Evolutionary conservation across 1,140 invertebrate species (phyloP), one percentile per base, ranked within the genome.

Genomic region (Dreissena rostriformis): DNA sequence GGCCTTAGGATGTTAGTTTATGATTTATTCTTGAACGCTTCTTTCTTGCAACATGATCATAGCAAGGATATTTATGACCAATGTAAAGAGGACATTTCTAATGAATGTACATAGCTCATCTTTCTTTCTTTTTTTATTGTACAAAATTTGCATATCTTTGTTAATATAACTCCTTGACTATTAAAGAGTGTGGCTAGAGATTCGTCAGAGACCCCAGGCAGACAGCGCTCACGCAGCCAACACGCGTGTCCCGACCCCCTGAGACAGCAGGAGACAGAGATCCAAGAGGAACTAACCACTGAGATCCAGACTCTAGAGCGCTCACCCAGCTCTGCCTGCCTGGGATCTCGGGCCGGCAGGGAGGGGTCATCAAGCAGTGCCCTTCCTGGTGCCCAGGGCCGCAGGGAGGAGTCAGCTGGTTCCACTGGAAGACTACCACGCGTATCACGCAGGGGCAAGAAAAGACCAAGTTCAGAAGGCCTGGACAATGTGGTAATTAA

Each of bases 401-500:
- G 8, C 4, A 39, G 2, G 39, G 57, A 61, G 57, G 57, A 11
- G 2, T 61, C 57, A n/a, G 57, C 57, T n/a, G 57, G 22, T 19
- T 22, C 19, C 15, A 22, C 67, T 22, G 26, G 24, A 15, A 66
- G 61, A 67, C 28, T 15, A 53, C 28, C n/a, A n/a, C 10, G 66
- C 26, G 61, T 55, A 26, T 63, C 74, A 12, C 29, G 67, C 2
- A 53, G 77, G 63, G 77, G 77, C 11, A 79, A 71, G 66, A 79
- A 79, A 26, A 49, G 77, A 55, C 66, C 52, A 11, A 79, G 77
- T 52, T 52, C 63, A 28, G 75, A 77, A 49, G 75, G 75, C 55
- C 26, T 66, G 2, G 61, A 77, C 14, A 61, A 77, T 66, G 28
- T 77, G 57, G 75, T 77, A 77, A 0, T 26, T 49, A n/a, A 5